Base-by-base conservation (phyloP, 2,888 invertebrate species). In the Bellardia bayeri region DNA sequence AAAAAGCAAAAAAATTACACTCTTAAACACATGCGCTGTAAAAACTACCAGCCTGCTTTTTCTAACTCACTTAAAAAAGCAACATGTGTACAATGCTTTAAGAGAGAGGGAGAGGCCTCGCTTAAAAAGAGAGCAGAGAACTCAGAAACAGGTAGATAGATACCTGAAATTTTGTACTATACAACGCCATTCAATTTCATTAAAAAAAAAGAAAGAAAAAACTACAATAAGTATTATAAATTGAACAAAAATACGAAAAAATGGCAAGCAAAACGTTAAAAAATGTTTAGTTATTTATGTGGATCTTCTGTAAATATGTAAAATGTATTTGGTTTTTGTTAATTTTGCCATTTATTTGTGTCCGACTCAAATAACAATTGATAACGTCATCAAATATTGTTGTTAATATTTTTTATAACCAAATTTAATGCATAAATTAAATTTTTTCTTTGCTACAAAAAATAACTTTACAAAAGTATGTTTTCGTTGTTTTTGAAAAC, bases 141-240 rank as follows among this genome's bases (percentile, higher is more conserved):
- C 8, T 23, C 30, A 61, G 16, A 82, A 66, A 16, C 66, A 68
- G 76, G 76, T 79, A 80, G 64, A 68, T 83, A 85, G 76, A 69
- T 85, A 85, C 82, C 85, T 83, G 76, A 88, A 71, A 66, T 40
- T 68, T 69, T 79, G n/a, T 49, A 82, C 40, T 45, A 69, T 45
- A 72, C 6, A 69, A 74, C 51, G 23, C 13, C n/a, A 80, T 13
- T 2, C 11, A 45, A 45, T 45, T 45, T 45, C 11, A 45, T 3
- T 11, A 11, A 45, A 9, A 45, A 45, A 1, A 23, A 68, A 71
- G 54, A 33, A 13, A 54, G 14, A 49, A 45, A 64, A 81, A 63
- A 54, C 2, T 69, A 58, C n/a, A 11, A 63, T 16, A 75, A 51
- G n/a, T n/a, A 13, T 51, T 63, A 42, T 7, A 40, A 51, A 54